Evolutionary conservation across 2,888 invertebrate genomes (phyloP), one percentile per base, ranked within the genome.

Genomic region (Incurvaria masculella): DNA sequence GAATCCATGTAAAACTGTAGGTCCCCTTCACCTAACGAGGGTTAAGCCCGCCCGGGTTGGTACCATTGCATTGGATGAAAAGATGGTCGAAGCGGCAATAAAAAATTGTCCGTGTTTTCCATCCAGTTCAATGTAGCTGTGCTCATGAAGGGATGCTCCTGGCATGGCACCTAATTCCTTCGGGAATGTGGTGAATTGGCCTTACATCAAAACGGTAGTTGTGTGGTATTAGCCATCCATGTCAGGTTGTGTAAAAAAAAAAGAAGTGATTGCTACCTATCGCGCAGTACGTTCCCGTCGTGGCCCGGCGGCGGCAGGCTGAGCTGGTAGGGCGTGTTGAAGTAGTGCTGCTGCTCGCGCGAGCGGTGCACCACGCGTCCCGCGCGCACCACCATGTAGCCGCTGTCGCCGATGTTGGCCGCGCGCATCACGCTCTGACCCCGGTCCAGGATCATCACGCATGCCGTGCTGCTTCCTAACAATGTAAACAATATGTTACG

Each of bases 351-450:
- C 64, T 98, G 98, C 68, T 98, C 98, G 61, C 92, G 91, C 4
- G 97, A 97, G 53, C 93, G 87, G 66, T 95, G 92, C 21, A 98
- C 88, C 18, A 98, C 86, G 58, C 87, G 83, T 18, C 94, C 95
- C 45, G 84, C 83, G 19, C 96, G 83, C 48, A 95, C 91, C 46
- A 98, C 89, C 79, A 97, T 89, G 72, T 94, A 97, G 14, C 98
- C 98, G 64, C 97, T 97, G 78, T 98, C 98, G n/a, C 98, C 98
- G 57, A 98, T 92, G 76, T 98, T 98, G 46, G 97, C 97, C 14
- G 97, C 92, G 62, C 96, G 94, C 64, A 98, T 85, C 56, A 89
- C 91, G 65, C 88, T 88, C 60, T 91, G 94, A 61, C 89, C 90
- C 57, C 92, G 87, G 70, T 96, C 94, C 53, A 98, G 81, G 56